Evolutionary conservation across 2,888 invertebrate genomes (phyloP).

Genomic region (Noctua janthe): DNA sequence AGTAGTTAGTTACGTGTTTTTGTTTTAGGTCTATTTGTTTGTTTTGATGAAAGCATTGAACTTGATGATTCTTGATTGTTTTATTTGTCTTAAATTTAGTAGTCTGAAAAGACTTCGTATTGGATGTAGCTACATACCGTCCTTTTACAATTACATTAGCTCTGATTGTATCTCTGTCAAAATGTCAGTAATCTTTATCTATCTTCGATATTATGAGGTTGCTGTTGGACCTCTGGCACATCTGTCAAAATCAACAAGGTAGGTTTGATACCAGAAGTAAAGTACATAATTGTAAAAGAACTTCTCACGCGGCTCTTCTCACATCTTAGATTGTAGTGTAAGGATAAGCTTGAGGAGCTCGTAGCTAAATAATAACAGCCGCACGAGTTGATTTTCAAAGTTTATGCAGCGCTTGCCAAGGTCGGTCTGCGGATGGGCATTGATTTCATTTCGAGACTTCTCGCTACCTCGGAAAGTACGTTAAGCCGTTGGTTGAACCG

Average conservation of each 20-base stretch:
- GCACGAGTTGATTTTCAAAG: background rate
- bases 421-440: no score
- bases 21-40: conserved; percentile 21
- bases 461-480: no score
- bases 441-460: no score
- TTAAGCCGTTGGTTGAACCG: no score
- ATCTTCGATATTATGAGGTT: no score
- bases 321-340: background rate
- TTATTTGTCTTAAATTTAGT: background rate
- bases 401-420: no score
- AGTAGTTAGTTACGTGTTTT: conserved; percentile 21
- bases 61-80: background rate
- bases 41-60: conserved; percentile 22
- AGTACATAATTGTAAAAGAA: background rate
- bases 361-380: no score
- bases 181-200: no score
- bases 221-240: no score
- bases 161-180: no score
- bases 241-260: no score
- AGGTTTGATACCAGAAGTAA: background rate
- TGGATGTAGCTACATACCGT: background rate
- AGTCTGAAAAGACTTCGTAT: background rate
- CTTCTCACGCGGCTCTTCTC: background rate
- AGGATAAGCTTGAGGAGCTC: background rate
- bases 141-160: no score